Conservation (phyloP, 2,113 vertebrate species). For the Phycodurus eques region DNA sequence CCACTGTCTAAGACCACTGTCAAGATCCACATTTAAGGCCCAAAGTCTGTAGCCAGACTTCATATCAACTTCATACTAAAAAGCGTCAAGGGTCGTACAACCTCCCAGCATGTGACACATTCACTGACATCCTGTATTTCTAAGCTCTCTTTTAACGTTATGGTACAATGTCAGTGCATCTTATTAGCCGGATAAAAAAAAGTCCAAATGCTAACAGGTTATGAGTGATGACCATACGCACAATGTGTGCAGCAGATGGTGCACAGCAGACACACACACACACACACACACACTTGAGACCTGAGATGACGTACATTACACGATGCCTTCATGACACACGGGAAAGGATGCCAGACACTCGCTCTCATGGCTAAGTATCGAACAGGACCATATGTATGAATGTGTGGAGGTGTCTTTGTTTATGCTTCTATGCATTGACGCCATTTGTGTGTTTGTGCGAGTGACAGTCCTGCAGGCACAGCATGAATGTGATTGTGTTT, state of each 20-base stretch:
- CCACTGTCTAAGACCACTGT: too few species aligned
- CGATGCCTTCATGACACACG: neutral
- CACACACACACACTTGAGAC: neutral
- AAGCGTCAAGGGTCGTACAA: too few species aligned
- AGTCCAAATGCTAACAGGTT: neutral
- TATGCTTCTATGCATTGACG: neutral
- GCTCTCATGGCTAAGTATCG: neutral
- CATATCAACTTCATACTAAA: too few species aligned
- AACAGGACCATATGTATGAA: neutral
- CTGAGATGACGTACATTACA: neutral
- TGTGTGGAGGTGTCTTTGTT: neutral
- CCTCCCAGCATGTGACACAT: too few species aligned
- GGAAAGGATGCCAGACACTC: neutral
- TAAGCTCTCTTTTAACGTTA: neutral
- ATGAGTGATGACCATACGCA: neutral
- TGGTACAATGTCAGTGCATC: neutral
- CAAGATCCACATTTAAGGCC: neutral
- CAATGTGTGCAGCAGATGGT: neutral
- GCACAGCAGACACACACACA: neutral
- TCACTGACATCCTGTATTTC: neutral
- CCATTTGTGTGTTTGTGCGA: neutral
- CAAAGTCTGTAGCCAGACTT: too few species aligned
- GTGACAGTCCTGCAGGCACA: conserved; percentile 5
- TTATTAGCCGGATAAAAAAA: too few species aligned
- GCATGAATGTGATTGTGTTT: conserved; percentile 16